Evolutionary conservation across 2,797 vertebrate species (phyloP), one percentile per base, ranked within the genome.

Genomic region (Macropodus opercularis): DNA sequence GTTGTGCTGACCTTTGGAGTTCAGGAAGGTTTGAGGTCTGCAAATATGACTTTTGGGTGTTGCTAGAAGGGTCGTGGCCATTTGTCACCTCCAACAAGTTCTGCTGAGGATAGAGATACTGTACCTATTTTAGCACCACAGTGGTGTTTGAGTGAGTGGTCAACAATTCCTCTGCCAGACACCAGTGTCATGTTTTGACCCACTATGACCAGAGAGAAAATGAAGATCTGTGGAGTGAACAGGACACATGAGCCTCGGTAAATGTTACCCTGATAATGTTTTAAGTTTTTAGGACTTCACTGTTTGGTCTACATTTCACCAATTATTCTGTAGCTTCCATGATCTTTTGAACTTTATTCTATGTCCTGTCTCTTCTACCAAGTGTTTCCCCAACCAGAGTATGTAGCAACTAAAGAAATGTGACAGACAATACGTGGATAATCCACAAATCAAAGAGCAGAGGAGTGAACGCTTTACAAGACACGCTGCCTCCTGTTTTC

Each of bases 401-500:
- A 57, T 32, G 15, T 26, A 36, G 48, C 26, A 41, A 42, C 47
- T 34, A 64, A 65, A 50, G 43, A 63, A 74, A 79, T n/a, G 35
- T 44, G 27, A 79, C 70, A 51, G 48, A 52, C 46, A 43, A 40
- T 23, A 43, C 50, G 69, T 13, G 27, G 42, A 58, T 63, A 59
- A 74, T 69, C 65, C 56, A 65, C 62, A 69, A 77, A 76, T 79
- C 66, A 72, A 64, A 66, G 54, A 56, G 18, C 10, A 72, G 69
- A 69, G 52, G 77, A 84, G 65, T 73, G 78, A 77, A 75, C 65
- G 62, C 40, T 83, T 84, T 74, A 63, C 75, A 71, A 87, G 73
- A 86, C 62, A 83, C 55, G 64, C 63, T 41, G 63, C 74, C 69
- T 79, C 70, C 69, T 69, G 82, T 89, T 86, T 86, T 86, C 77